Base-by-base conservation (phyloP, 1,140 invertebrate species). In the Calliphora vicina region DNA sequence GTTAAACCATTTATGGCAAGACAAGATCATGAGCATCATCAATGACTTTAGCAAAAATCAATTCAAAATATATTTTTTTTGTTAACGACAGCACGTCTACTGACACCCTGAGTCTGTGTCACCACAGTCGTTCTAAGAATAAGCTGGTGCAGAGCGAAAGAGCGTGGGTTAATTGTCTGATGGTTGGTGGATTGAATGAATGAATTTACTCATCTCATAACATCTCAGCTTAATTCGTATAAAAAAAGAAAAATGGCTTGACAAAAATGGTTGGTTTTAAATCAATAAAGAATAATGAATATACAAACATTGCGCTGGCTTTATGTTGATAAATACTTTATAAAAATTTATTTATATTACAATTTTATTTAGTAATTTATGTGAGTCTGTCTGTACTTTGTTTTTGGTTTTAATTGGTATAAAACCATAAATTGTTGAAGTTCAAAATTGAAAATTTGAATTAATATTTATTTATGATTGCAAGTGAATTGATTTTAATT, bases 401-500 rank as follows among this genome's bases (percentile, higher is more conserved):
- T 57, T 57, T 2, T 17, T 17, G 1, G 50, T 67, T 23, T 67
- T 23, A 67, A 67, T 67, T 67, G 61, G n/a, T 23, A 23, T 67
- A 25, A 67, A 67, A 67, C 25, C 13, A 61, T 61, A 61, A 3
- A 61, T 61, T 61, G 50, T 61, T 61, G 5, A 13, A 67, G n/a
- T 67, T 67, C 5, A 67, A 67, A 17, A 23, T 67, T 23, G 9
- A 20, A 23, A 23, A 23, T 67, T 20, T 67, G 9, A 67, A 67
- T 67, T 57, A 57, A 57, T 57, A n/a, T 57, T 57, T 57, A 57
- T 57, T 57, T n/a, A 57, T 57, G 50, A 6, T n/a, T 23, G n/a
- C 12, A 67, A 67, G n/a, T 67, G 61, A 67, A 67, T 67, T 67
- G 61, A 67, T 67, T 67, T 67, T 25, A 67, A 67, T 67, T 67